Evolutionary conservation across 2,113 vertebrate species (phyloP).

Genomic region (Felis chaus): DNA sequence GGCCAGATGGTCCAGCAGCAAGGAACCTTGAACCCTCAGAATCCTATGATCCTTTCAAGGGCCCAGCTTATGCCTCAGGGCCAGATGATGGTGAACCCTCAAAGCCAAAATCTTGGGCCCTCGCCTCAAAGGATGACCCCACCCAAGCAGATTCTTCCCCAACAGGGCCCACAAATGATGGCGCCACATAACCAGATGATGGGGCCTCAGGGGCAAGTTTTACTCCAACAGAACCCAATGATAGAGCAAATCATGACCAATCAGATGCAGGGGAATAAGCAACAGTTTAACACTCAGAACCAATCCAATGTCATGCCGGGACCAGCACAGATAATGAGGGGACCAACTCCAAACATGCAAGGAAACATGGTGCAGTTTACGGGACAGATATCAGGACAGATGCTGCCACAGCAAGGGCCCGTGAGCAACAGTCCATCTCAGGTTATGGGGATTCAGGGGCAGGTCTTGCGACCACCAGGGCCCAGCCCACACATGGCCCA

Average conservation of each 20-base stretch:
- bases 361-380: constrained; percentile 95
- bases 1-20: constrained; percentile 94
- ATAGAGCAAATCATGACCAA: constrained; percentile 98
- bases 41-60: constrained; percentile 96
- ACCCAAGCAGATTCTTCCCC: constrained; percentile 97
- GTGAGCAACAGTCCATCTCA: constrained; percentile 93
- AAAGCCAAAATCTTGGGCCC: constrained; percentile 91
- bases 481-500: constrained; percentile 91
- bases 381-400: constrained; percentile 90
- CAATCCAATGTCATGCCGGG: constrained; percentile 92
- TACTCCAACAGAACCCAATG: constrained; percentile 95
- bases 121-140: constrained; percentile 95
- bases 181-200: constrained; percentile 95
- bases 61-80: constrained; percentile 89
- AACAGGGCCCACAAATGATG: constrained; percentile 96
- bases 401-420: constrained; percentile 92
- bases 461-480: constrained; percentile 90
- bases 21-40: constrained; percentile 88
- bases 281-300: constrained; percentile 92
- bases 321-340: constrained; percentile 94
- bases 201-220: constrained; percentile 94
- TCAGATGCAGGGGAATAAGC: constrained; percentile 97
- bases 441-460: constrained; percentile 94
- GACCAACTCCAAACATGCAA: constrained; percentile 93
- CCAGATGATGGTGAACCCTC: constrained; percentile 89